phyloP scores from a whole-genome alignment of 1,140 invertebrate species.

The Calosoma granatense region DNA sequence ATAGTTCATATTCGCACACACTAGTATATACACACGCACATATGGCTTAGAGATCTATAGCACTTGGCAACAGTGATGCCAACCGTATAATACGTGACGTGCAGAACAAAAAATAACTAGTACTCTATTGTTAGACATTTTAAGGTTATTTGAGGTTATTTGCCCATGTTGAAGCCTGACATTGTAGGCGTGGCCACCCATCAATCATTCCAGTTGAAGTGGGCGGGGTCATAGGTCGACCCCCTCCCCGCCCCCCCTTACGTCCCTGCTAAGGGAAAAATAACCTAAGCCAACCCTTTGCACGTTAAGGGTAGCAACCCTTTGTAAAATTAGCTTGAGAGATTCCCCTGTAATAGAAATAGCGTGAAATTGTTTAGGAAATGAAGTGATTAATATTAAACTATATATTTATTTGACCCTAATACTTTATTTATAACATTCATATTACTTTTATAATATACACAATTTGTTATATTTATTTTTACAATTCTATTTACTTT shows the following conservation, averaged over 20 bases:
- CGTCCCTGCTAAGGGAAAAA: not conserved
- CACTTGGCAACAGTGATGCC: not conserved
- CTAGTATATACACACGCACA: not conserved
- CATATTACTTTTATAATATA: too few relatives aligned
- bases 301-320: not conserved
- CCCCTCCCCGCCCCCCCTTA: too few relatives aligned
- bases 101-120: not conserved
- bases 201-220: not conserved
- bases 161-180: not conserved
- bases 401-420: too few relatives aligned
- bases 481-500: too few relatives aligned
- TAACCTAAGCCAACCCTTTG: not conserved
- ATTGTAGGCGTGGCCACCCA: not conserved
- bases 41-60: not conserved
- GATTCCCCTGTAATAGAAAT: too few relatives aligned
- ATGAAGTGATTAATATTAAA: too few relatives aligned
- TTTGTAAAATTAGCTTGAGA: too few relatives aligned
- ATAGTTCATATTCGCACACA: too few relatives aligned
- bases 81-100: conserved; percentile 3
- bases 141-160: conserved; percentile 5
- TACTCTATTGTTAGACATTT: not conserved
- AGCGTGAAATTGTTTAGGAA: too few relatives aligned
- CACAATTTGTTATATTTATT: too few relatives aligned
- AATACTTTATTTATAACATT: too few relatives aligned
- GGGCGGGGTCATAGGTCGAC: not conserved